Base-by-base conservation (phyloP, 2,113 vertebrate species). In the Podilymbus podiceps region DNA sequence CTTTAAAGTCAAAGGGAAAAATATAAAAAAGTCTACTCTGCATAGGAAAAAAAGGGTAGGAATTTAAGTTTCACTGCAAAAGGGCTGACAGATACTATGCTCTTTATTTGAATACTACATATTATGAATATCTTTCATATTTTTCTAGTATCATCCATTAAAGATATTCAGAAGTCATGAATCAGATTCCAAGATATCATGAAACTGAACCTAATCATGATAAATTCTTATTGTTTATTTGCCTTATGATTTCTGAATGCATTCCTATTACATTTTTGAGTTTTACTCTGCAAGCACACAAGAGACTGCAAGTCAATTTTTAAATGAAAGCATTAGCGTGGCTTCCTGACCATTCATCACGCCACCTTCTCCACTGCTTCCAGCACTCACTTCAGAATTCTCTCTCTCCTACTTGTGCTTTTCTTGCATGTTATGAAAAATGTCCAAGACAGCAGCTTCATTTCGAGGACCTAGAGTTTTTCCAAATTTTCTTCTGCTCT, bases 331-430 rank as follows among this genome's bases (percentile, higher is more conserved):
- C 50, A 47, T 77, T 84, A 81, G 47, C 47, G 52, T 46, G 64
- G 80, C 52, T 95, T 97, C 86, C 95, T 95, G 89, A 92, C 86
- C 87, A 75, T 95, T 84, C 80, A 89, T 81, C 72, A 81, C 68
- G 84, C 35, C 55, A 44, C 47, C n/a, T 59, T 84, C 55, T 59
- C 62, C 80, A 73, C 76, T 3, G 0, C 76, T 89, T 74, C 68
- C 89, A 93, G 40, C 55, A 71, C 52, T 90, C 68, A 66, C 50
- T 90, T 74, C 64, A 78, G 56, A 92, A 76, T n/a, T n/a, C 56
- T 93, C 55, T 92, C 55, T 93, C 63, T 89, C 25, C 59, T 76
- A 35, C 30, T 77, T 74, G 6, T 2, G 31, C 16, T 56, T 53
- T 20, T 24, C 15, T 22, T 77, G 8, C 1, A 2, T 52, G 25